Evolutionary conservation across 2,888 invertebrate genomes (phyloP), one percentile per base, ranked within the genome.

Genomic region (Chesias legatella): DNA sequence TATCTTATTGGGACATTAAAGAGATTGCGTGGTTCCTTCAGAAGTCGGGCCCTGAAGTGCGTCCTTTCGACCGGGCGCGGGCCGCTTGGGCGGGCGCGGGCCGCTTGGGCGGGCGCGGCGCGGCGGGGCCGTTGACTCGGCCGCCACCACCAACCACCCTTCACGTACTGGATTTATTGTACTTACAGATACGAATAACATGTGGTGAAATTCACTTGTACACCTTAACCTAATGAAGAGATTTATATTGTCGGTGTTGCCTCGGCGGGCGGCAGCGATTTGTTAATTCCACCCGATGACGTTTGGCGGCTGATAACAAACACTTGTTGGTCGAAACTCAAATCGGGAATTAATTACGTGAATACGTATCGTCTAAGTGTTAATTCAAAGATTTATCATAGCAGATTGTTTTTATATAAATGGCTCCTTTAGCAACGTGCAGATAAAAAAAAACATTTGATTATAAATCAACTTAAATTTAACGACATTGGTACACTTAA

Each of bases 201-300:
- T 67, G 63, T 64, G 67, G 62, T 49, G 59, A 72, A 68, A 65
- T 67, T 69, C 63, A 64, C 64, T 72, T 62, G 64, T 66, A 67
- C 61, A 60, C 64, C 60, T 60, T 60, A 62, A 63, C 60, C 59
- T 60, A 62, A 63, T 64, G 48, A 59, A 39, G 43, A 58, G 65
- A 69, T 67, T 67, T 66, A 70, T 71, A 58, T 60, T 55, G 45
- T 33, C 32, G 8, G 38, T 8, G 13, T 11, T 27, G 50, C 43
- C 46, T 51, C 48, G 21, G 37, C 43, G 25, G 21, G 37, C 43
- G 25, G 13, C 32, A 32, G 34, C 43, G 49, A 56, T 53, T 58
- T 58, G 56, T 56, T 61, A 51, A 58, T 60, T 56, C 50, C 41
- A 39, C 25, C 27, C 21, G 35, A 45, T 49, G 50, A 54, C 53